A percentile compares a stretch with the other conserved stretches of the same genome.
Conservation (phyloP, 2,888 invertebrate species). For the Erebia epiphron region DNA sequence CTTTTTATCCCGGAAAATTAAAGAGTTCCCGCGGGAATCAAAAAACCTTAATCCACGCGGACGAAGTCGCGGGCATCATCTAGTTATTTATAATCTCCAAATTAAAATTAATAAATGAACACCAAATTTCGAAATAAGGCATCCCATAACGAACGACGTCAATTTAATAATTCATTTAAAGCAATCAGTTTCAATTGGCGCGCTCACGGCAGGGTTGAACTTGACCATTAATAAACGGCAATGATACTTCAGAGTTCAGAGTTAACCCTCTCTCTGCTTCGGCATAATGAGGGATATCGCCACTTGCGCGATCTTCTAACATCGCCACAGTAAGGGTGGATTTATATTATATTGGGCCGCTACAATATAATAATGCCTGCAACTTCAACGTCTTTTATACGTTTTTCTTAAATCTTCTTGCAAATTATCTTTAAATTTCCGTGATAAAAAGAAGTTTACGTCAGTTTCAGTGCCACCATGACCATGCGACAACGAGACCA, state of each 20-base stretch:
- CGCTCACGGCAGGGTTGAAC: constrained; percentile 59
- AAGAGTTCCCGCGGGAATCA: no score
- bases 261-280: constrained; percentile 69
- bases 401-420: no score
- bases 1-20: no score
- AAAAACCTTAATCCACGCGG: no score
- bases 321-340: not conserved
- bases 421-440: no score
- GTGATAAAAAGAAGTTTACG: no score
- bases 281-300: constrained; percentile 67
- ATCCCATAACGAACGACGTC: constrained; percentile 63
- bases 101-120: constrained; percentile 12
- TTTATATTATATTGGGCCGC: no score
- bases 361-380: no score
- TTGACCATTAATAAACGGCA: constrained; percentile 82
- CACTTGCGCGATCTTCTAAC: constrained; percentile 48
- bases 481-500: no score
- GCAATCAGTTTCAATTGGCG: constrained; percentile 72
- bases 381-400: no score
- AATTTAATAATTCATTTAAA: constrained; percentile 78
- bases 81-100: not conserved
- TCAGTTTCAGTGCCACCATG: no score
- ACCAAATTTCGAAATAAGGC: constrained; percentile 27
- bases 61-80: no score
- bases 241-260: constrained; percentile 73